Evolutionary conservation across 2,113 vertebrate genomes (phyloP), one percentile per base, ranked within the genome.

Genomic region (Entomyzon cyanotis): DNA sequence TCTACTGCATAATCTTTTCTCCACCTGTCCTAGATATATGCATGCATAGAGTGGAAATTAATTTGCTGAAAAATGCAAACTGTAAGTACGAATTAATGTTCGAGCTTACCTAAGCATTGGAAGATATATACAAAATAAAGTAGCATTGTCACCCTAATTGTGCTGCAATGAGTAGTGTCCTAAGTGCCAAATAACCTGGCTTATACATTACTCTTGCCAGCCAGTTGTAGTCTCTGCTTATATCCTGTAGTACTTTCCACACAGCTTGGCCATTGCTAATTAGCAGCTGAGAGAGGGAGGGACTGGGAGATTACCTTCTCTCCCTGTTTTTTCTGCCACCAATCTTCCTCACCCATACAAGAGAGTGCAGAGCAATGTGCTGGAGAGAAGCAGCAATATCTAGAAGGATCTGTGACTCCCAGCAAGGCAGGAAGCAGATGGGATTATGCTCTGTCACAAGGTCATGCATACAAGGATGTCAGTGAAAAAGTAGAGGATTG

Each of bases 31-130:
- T 94, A 56, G 47, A 56, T 74, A 60, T 84, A 68, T 42, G 55
- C 21, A 35, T 62, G 75, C 67, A 47, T 15, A 64, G 30, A 74
- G 47, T 62, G 49, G 87, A 86, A 96, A 90, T 92, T 88, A 90
- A 92, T 94, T 90, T 77, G 30, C 71, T 49, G 5, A 92, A 71
- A 94, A 95, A 86, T 84, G 76, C 85, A 93, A 92, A 59, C 76
- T 81, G 27, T 90, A 76, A 78, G 79, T 60, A 93, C 44, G 73
- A 92, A 81, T 77, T 84, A 75, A 71, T 47, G 44, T 64, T 74
- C 12, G 3, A 67, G 41, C 73, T 94, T 88, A 80, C 79, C 46
- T 90, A 76, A 92, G 56, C 79, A 42, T n/a, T 70, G 19, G 55
- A 84, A 84, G 39, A 50, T 63, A 62, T 4, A 55, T 17, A 28